Evolutionary conservation across 2,888 invertebrate species (phyloP), one percentile per base, ranked within the genome.

Genomic region (Lithophane semibrunnea): DNA sequence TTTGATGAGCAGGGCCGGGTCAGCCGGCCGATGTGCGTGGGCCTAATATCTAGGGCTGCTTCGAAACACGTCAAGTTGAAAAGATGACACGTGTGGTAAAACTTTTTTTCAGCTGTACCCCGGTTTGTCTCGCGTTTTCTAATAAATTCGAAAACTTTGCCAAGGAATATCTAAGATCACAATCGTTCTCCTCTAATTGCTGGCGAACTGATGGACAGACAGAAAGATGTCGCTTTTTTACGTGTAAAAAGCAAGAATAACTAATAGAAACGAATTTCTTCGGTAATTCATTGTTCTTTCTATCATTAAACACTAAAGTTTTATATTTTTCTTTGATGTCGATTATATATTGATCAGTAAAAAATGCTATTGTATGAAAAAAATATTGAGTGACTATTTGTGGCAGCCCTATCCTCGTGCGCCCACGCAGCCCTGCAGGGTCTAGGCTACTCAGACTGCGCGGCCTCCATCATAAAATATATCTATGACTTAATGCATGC

Each of bases 1-100:
- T 66, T 78, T 88, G 86, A 88, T 86, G 88, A 80, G 79, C 74
- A 60, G 81, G 75, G 85, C 79, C 80, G 84, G 81, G 82, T 79
- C 81, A 73, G 73, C 70, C 61, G 73, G 61, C 49, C 42, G 1
- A 42, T 77, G 61, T 75, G 84, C 78, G 88, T 87, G 84, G 87
- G 82, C 52, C 54, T 84, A 58, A 49, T 10, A 0, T 0, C 4
- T 65, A 88, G 88, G 88, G 88, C 21, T 85, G 72, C 49, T 21
- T 42, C 49, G 7, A 0, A 29, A 49, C 3, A 29, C 13, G 13
- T n/a, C 16, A 18, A 0, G 29, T 16, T 44, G 21, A 18, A 18
- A 49, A 49, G 16, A 16, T 7, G 16, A 18, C 49, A 16, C 16
- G 7, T 49, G 1, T 49, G 49, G 18, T 18, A 52, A 18, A 18